A percentile compares a stretch with the other conserved stretches of the same genome.
phyloP scores from a whole-genome alignment of 2,797 vertebrate genomes.

The Lophius americanus region DNA sequence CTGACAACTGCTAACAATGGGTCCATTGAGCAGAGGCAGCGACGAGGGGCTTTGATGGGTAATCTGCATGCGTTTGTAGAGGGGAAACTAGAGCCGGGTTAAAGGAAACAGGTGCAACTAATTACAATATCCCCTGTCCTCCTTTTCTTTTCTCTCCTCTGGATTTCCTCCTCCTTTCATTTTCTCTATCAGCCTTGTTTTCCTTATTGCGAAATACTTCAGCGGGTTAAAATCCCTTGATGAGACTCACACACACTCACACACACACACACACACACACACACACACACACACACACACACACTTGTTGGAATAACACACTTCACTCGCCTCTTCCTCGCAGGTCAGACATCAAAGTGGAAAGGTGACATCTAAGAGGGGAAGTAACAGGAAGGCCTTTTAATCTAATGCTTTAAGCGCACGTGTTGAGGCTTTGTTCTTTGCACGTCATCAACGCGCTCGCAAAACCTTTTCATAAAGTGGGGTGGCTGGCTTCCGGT shows the following conservation, averaged over 20 bases:
- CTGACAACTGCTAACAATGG: constrained; percentile 86
- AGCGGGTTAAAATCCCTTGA: constrained; percentile 59
- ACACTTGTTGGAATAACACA: constrained; percentile 50
- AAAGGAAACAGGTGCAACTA: constrained; percentile 89
- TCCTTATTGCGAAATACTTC: constrained; percentile 59
- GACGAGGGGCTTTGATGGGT: constrained; percentile 82
- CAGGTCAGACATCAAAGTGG: constrained; percentile 74
- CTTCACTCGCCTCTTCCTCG: constrained; percentile 37
- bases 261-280: too few species aligned
- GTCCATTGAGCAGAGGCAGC: constrained; percentile 80
- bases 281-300: constrained; percentile 34
- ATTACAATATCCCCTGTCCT: constrained; percentile 82
- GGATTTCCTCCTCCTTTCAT: constrained; percentile 70
- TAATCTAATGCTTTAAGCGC: constrained; percentile 53
- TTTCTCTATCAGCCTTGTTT: constrained; percentile 65
- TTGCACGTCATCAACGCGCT: constrained; percentile 47
- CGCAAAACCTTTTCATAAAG: constrained; percentile 34
- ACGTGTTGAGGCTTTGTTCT: constrained; percentile 60
- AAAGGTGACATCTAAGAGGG: constrained; percentile 61
- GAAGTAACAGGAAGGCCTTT: constrained; percentile 56
- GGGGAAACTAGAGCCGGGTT: constrained; percentile 82
- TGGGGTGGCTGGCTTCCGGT: constrained; percentile 29
- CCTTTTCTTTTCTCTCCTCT: constrained; percentile 68
- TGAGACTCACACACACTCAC: constrained; percentile 48
- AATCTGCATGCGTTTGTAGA: constrained; percentile 85